Evolutionary conservation across 1,140 invertebrate species (phyloP).

Genomic region (Littorina saxatilis): DNA sequence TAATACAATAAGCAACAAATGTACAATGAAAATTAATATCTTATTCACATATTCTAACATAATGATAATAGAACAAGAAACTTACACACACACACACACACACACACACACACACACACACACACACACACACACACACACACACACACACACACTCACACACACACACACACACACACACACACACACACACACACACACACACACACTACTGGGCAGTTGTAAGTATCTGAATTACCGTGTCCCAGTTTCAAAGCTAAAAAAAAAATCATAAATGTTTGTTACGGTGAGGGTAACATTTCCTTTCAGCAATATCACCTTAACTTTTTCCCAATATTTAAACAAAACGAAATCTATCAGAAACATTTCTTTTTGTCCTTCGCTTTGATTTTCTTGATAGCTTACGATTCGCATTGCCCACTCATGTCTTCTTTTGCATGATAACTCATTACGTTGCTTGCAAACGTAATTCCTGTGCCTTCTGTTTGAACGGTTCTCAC

Average conservation of each 20-base stretch:
- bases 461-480: too few relatives aligned
- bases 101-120: conserved; percentile 15
- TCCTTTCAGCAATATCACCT: not conserved
- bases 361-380: too few relatives aligned
- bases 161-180: conserved; percentile 9
- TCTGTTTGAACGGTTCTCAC: too few relatives aligned
- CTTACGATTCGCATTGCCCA: too few relatives aligned
- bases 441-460: too few relatives aligned
- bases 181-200: not conserved
- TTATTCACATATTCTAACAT: too few relatives aligned
- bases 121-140: conserved; percentile 21
- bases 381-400: too few relatives aligned
- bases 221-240: too few relatives aligned
- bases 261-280: not conserved
- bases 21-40: too few relatives aligned
- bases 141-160: conserved; percentile 13
- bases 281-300: not conserved
- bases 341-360: not conserved
- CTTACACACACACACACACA: conserved; percentile 18
- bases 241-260: not conserved
- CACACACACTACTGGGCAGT: not conserved
- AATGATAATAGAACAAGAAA: too few relatives aligned
- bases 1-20: too few relatives aligned
- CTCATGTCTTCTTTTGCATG: too few relatives aligned
- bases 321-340: not conserved